Evolutionary conservation across 2,888 invertebrate genomes (phyloP), one percentile per base, ranked within the genome.

Genomic region (Exocentrus adspersus): DNA sequence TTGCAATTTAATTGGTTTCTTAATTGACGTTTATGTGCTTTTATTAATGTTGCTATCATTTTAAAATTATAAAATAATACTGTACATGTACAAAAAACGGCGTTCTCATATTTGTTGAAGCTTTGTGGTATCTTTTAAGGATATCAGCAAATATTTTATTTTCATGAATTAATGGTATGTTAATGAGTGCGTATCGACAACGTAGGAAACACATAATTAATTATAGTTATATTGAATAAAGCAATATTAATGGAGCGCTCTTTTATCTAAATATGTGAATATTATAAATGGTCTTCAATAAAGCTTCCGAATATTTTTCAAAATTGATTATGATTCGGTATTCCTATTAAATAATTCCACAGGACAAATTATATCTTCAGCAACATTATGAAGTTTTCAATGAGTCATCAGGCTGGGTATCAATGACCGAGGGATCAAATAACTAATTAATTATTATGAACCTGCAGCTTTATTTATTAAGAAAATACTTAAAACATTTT

Each of bases 11-110:
- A 81, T 80, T 79, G 80, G 79, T 77, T 74, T 76, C 75, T 78
- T 81, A 81, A 81, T 80, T 81, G 80, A 80, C 80, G 75, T 79
- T 77, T 77, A 76, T 76, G 72, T 72, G 75, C 67, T 71, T 65
- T 77, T 76, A 77, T 78, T 75, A 73, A 78, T 76, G 74, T 56
- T 58, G 58, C 67, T 61, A 66, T 73, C 69, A 67, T 72, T 70
- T 64, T 42, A 48, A 52, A 57, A 57, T 59, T 56, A 41, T 59
- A 59, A 24, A 45, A 67, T 53, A 53, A 61, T 54, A 46, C 30
- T 46, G 28, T 32, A 48, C 28, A 24, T 51, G 30, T 32, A 51
- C 51, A 24, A 48, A 58, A 41, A 32, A 24, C 46, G 41, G 12
- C 41, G 28, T 21, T 41, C 43, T 19, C 41, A 9, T 50, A 50